Evolutionary conservation across 2,797 vertebrate genomes (phyloP).

Genomic region (Artibeus lituratus): DNA sequence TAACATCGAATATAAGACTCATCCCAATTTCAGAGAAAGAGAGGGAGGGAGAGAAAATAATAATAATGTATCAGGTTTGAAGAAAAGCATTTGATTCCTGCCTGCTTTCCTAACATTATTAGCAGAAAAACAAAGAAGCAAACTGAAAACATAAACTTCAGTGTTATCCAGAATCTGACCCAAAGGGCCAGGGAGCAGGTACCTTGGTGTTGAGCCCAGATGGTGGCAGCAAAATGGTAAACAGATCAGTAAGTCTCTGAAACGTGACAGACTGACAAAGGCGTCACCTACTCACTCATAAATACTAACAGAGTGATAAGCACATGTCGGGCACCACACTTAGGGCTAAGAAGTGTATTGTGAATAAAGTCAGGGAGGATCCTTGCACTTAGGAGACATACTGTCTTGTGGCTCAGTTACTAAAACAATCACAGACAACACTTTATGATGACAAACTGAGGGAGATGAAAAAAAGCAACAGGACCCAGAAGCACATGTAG

Average conservation of each 20-base stretch:
- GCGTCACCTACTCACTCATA: neutral
- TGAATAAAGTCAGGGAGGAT: neutral
- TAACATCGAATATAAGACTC: neutral
- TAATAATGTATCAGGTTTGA: neutral
- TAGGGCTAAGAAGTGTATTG: neutral
- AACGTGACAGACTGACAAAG: neutral
- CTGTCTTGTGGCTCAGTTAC: neutral
- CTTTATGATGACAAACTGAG: neutral
- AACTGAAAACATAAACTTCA: neutral
- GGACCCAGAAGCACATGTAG: neutral
- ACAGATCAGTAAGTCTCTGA: neutral
- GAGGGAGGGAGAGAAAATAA: neutral
- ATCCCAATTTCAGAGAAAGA: neutral
- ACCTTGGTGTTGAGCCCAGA: neutral
- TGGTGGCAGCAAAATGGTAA: neutral
- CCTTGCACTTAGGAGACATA: neutral
- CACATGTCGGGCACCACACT: neutral
- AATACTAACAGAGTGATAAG: neutral
- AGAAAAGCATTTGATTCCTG: neutral
- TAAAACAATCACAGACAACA: neutral
- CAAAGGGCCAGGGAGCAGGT: neutral
- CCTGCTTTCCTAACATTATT: neutral
- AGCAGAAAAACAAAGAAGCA: neutral
- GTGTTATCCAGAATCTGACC: neutral
- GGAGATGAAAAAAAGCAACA: neutral